Evolutionary conservation across 2,888 invertebrate genomes (phyloP).

Genomic region (Scaptomyza tumidula): DNA sequence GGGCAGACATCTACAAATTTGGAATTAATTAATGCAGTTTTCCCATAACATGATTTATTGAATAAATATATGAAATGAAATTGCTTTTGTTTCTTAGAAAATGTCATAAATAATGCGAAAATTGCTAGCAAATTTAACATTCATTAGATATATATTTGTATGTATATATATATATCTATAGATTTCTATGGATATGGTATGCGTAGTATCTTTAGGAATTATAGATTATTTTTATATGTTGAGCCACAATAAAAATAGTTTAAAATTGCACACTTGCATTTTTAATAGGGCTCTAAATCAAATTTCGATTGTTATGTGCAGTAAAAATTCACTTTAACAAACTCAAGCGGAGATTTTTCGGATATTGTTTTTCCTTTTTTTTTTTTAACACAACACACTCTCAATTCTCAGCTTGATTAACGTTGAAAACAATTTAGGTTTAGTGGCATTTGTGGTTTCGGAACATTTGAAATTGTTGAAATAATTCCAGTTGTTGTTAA

Average conservation of each 20-base stretch:
- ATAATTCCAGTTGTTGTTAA: constrained; percentile 7
- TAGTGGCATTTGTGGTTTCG: constrained; percentile 12
- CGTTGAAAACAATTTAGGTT: neutral
- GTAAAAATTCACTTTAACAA: too few relatives aligned
- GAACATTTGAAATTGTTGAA: constrained; percentile 9
- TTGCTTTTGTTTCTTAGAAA: neutral
- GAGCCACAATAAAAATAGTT: too few relatives aligned
- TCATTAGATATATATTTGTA: neutral
- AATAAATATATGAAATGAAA: neutral
- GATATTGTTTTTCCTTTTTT: neutral
- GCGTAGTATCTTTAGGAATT: too few relatives aligned
- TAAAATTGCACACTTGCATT: too few relatives aligned
- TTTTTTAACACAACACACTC: neutral
- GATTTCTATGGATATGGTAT: too few relatives aligned
- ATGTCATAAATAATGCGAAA: constrained; percentile 43
- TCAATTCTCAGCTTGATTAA: neutral
- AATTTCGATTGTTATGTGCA: too few relatives aligned
- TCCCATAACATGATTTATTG: neutral
- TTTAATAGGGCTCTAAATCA: too few relatives aligned
- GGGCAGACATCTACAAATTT: neutral
- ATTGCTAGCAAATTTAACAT: constrained; percentile 6
- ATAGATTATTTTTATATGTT: too few relatives aligned
- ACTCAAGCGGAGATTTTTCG: neutral
- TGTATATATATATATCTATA: too few relatives aligned
- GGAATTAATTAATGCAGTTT: neutral